Evolutionary conservation across 2,797 vertebrate species (phyloP).

Genomic region (Cyprinella venusta): DNA sequence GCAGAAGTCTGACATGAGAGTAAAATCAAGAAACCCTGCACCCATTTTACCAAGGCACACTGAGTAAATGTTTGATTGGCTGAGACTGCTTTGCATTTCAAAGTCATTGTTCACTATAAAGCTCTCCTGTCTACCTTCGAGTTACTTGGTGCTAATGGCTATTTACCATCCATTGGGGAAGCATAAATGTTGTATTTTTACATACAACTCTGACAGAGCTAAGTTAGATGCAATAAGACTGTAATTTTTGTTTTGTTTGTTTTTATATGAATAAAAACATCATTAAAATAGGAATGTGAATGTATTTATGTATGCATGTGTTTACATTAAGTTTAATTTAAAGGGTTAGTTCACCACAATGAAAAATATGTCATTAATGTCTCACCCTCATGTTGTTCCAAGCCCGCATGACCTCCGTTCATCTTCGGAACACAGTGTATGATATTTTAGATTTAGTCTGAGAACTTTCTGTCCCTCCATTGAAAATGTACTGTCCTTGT

Average conservation of each 20-base stretch:
- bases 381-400: too few species aligned
- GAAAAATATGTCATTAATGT: too few species aligned
- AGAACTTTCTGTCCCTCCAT: too few species aligned
- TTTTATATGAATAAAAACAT: neutral
- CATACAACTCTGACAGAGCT: neutral
- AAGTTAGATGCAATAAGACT: neutral
- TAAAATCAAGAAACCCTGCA: constrained; percentile 37
- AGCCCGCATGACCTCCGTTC: too few species aligned
- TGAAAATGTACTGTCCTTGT: too few species aligned
- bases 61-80: constrained; percentile 50
- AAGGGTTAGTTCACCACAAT: too few species aligned
- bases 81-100: constrained; percentile 52
- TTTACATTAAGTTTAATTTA: too few species aligned
- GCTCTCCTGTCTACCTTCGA: neutral
- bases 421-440: too few species aligned
- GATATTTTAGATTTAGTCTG: too few species aligned
- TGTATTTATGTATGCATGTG: neutral
- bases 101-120: constrained; percentile 48
- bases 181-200: neutral
- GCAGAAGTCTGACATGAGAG: constrained; percentile 15
- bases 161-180: constrained; percentile 21
- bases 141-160: constrained; percentile 55
- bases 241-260: neutral
- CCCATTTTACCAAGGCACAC: constrained; percentile 20
- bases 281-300: too few species aligned